Evolutionary conservation across 2,888 invertebrate species (phyloP), one percentile per base, ranked within the genome.

Genomic region (Andrena fulva): DNA sequence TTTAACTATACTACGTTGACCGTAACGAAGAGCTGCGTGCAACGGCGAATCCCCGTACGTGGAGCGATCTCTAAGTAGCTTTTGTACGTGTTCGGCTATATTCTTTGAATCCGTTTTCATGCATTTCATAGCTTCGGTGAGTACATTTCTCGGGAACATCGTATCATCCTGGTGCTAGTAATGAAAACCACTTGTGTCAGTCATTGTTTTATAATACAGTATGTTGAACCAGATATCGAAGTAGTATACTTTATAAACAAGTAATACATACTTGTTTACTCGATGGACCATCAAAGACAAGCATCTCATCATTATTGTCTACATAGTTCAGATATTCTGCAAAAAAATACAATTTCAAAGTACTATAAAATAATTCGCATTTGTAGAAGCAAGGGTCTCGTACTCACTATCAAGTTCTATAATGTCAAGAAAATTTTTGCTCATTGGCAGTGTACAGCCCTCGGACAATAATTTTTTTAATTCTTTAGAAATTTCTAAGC

Each of bases 21-120:
- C 91, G 35, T 92, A 82, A 31, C 91, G 90, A 10, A 94, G 91
- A 1, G 95, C 95, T 48, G 94, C 93, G 87, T 96, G 96, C 4
- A 96, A 87, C 0, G 95, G 94, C 0, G 95, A 95, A 82, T 95
- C 95, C 0, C 94, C 94, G 35, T 94, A 93, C 12, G 92, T 92
- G 80, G 95, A 95, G 4, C 93, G 90, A 5, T 94, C 92, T 82
- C 95, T 94, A 3, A 95, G 86, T 16, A 95, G 42, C 89, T 91
- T 31, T 90, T 85, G 63, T 92, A 91, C 42, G 92, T 91, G 66
- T 90, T 91, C 80, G 85, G 93, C 31, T 3, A 8, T 27, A 76
- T 74, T 67, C 31, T 27, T 71, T 42, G 80, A 69, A 27, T 87
- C 71, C 3, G 62, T 63, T 84, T 88, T 87, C 4, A 92, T 78